phyloP scores from a whole-genome alignment of 1,140 invertebrate species.

The Neocloeon triangulifer region DNA sequence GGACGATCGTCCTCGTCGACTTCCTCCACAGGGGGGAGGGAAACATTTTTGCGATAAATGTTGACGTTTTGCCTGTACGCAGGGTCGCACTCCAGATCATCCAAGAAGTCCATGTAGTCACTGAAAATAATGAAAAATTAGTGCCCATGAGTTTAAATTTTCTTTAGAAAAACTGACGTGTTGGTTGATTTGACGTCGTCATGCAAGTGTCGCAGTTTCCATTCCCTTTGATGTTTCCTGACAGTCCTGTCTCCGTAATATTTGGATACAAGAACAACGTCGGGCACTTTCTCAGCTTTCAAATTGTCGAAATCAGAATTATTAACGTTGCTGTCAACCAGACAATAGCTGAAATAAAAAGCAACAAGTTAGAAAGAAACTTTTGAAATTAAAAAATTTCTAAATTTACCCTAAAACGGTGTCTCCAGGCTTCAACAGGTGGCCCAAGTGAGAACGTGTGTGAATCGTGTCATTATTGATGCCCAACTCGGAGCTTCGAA shows the following conservation, averaged over 20 bases:
- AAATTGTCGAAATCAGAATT: constrained; percentile 70
- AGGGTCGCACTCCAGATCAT: constrained; percentile 92
- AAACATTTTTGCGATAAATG: constrained; percentile 57
- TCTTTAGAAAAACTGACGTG: constrained; percentile 23
- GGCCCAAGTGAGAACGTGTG: constrained; percentile 80
- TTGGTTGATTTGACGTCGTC: constrained; percentile 38
- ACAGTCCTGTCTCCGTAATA: constrained; percentile 49
- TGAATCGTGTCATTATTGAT: constrained; percentile 62
- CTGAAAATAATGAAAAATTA: constrained; percentile 19
- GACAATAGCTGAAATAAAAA: constrained; percentile 44
- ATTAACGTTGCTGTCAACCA: constrained; percentile 77
- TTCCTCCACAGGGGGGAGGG: constrained; percentile 16
- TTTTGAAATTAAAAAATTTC: too few relatives aligned
- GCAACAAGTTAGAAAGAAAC: not conserved
- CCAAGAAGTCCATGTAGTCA: constrained; percentile 87
- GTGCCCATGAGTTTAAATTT: not conserved
- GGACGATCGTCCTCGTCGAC: constrained; percentile 51
- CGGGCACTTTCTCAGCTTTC: constrained; percentile 45
- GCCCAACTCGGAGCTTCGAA: constrained; percentile 72
- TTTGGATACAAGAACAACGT: constrained; percentile 89
- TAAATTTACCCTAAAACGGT: constrained; percentile 79
- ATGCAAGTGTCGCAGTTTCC: constrained; percentile 79
- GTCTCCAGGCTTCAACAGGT: constrained; percentile 82
- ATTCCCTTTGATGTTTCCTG: constrained; percentile 51
- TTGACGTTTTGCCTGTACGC: constrained; percentile 75